phyloP scores from a whole-genome alignment of 1,140 invertebrate genomes.

The Eurosta solidaginis region DNA sequence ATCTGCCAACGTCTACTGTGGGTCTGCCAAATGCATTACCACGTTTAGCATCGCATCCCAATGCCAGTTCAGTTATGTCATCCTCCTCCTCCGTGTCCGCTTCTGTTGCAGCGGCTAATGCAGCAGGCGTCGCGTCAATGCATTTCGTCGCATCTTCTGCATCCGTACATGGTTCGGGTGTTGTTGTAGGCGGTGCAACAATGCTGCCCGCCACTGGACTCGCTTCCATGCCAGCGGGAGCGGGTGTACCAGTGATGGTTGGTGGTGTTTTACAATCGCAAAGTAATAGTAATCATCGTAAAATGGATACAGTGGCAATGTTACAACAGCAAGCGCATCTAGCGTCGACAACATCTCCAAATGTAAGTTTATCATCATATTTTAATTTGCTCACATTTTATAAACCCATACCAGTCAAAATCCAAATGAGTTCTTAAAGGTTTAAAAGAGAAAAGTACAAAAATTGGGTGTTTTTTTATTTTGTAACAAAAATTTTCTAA shows the following conservation, averaged over 20 bases:
- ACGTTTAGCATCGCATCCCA: conserved; percentile 68
- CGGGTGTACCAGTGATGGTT: background rate
- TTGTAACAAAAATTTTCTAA: no score
- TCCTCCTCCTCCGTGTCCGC: conserved; percentile 35
- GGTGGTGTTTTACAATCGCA: conserved; percentile 8
- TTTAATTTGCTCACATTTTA: no score
- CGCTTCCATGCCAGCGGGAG: conserved; percentile 42
- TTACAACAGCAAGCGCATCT: conserved; percentile 33
- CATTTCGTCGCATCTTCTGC: conserved; percentile 35
- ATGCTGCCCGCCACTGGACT: conserved; percentile 54
- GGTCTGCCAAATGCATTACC: conserved; percentile 73
- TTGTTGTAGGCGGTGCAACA: conserved; percentile 52
- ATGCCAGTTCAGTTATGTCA: conserved; percentile 42
- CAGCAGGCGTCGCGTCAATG: conserved; percentile 35
- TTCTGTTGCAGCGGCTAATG: conserved; percentile 29
- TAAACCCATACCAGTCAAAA: no score
- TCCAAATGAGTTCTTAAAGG: no score
- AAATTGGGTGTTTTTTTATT: no score
- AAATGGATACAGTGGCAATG: conserved; percentile 33
- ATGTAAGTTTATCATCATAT: background rate
- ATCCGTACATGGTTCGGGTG: conserved; percentile 37
- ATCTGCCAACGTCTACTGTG: conserved; percentile 61
- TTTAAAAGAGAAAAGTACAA: no score
- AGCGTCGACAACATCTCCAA: conserved; percentile 20
- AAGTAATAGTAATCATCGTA: conserved; percentile 34